Evolutionary conservation across 1,140 invertebrate genomes (phyloP), one percentile per base, ranked within the genome.

Genomic region (Parasteatoda tepidariorum): DNA sequence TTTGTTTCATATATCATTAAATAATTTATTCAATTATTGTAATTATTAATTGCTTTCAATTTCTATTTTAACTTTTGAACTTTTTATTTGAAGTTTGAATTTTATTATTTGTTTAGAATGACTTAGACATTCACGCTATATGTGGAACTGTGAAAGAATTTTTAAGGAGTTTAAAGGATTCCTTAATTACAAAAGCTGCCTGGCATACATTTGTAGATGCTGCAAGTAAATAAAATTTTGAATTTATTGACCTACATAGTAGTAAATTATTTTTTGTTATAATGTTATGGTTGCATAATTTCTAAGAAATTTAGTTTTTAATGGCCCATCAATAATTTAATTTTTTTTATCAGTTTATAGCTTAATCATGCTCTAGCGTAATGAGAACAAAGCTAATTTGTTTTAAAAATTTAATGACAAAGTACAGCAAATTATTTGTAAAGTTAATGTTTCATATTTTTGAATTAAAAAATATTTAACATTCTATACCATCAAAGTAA

Each of bases 81-180:
- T 30, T 3, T 55, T 41, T 34, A 79, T 18, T 34, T 33, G 31
- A 9, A 71, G 5, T 33, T 59, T 59, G 4, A 5, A 59, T n/a
- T 7, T 59, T 7, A n/a, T n/a, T 59, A 26, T 73, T 55, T 57
- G 55, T 84, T 62, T 22, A 84, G 73, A 71, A 55, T 15, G 75
- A 86, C 73, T 38, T 83, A 24, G 95, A 97, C 85, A 92, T 97
- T 34, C 91, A 96, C 87, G 93, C 94, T 0, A 90, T 97, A 59
- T 96, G 94, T 88, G 94, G 95, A 18, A 94, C 93, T 73, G 89
- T 98, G 0, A 98, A 97, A 89, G 93, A 95, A 88, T 98, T 98
- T 89, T 89, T 98, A 24, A 91, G 94, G 48, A 91, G 91, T 6
- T 88, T 97, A 18, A 92, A 93, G 83, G 96, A 98, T 87, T 95